Percentiles rank a stretch among this genome's conserved stretches.
Evolutionary conservation across 2,797 vertebrate genomes (phyloP).

Genomic region (Microtus obscurus): DNA sequence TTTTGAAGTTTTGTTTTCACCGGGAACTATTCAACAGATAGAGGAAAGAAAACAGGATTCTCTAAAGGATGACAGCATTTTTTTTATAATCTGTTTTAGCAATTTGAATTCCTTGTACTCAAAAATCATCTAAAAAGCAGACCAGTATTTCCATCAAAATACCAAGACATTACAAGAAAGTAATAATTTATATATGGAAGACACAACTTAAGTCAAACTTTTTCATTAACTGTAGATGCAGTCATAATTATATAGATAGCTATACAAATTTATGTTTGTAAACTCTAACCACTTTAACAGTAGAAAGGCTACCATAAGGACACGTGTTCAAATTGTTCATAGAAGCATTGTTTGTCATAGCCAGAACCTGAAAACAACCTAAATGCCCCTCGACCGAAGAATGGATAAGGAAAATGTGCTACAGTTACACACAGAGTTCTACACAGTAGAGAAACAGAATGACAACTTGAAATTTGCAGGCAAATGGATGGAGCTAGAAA

Average conservation of each 20-base stretch:
- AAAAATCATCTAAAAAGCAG: conserved; percentile 14
- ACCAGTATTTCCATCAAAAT: conserved; percentile 35
- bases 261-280: background rate
- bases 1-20: background rate
- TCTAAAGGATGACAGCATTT: conserved; percentile 7
- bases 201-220: conserved; percentile 14
- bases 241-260: background rate
- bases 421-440: too few relatives aligned
- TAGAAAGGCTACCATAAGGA: too few relatives aligned
- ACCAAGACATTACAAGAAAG: background rate
- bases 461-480: too few relatives aligned
- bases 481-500: too few relatives aligned
- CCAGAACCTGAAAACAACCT: too few relatives aligned
- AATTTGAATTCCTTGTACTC: background rate
- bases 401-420: too few relatives aligned
- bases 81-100: background rate
- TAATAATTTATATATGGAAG: background rate
- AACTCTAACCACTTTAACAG: conserved; percentile 5
- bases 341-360: too few relatives aligned
- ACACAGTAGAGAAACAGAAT: too few relatives aligned
- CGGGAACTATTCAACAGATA: background rate
- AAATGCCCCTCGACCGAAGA: too few relatives aligned
- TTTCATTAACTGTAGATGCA: background rate
- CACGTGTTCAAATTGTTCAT: too few relatives aligned
- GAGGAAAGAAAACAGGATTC: background rate